Percentiles rank a stretch among this genome's conserved stretches.
Evolutionary conservation across 2,797 vertebrate species (phyloP).

Genomic region (Ispidina lecontei): DNA sequence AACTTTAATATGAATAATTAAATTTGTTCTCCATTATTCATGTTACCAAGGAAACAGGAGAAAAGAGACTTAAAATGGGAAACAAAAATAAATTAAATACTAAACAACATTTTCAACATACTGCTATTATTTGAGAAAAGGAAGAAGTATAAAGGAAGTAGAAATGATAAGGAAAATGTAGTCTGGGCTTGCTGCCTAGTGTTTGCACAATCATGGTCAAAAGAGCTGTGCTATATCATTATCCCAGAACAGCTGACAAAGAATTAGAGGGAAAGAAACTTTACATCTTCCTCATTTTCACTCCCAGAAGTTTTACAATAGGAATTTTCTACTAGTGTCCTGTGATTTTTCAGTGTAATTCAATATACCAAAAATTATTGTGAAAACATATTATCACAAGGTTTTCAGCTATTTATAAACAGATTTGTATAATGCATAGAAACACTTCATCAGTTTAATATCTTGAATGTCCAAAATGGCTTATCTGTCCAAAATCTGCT

Average conservation of each 20-base stretch:
- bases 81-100: not conserved
- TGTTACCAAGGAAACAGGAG: not conserved
- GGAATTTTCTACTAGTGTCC: not conserved
- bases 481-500: not conserved
- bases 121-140: not conserved
- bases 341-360: not conserved
- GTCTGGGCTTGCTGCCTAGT: not conserved
- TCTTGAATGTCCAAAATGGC: not conserved
- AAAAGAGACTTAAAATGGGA: not conserved
- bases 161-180: not conserved
- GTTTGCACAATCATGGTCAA: not conserved
- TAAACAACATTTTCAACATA: not conserved
- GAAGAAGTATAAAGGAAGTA: not conserved
- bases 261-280: not conserved
- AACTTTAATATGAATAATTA: not conserved
- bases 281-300: not conserved
- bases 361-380: not conserved
- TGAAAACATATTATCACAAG: not conserved
- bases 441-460: not conserved
- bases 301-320: not conserved
- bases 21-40: not conserved
- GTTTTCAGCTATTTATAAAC: not conserved
- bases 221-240: not conserved
- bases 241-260: not conserved
- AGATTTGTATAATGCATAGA: not conserved